Evolutionary conservation across 92 coral and sea anemone species (phyloP).

Genomic region (Actinostola sp.): DNA sequence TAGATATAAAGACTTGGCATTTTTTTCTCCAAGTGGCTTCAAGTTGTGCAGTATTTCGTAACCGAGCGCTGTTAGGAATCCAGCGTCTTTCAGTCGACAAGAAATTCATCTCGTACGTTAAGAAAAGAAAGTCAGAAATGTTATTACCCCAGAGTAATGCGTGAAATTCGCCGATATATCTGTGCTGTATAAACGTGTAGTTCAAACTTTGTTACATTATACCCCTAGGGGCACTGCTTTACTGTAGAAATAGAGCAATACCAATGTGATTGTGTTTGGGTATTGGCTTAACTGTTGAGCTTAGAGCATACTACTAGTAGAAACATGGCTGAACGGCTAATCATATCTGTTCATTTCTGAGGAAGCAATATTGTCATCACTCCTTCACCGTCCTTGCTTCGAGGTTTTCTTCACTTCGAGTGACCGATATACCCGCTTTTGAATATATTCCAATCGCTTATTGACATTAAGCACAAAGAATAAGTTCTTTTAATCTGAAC

Average conservation of each 20-base stretch:
- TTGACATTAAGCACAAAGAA: not conserved
- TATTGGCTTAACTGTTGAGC: constrained; percentile 5
- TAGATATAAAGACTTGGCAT: not conserved
- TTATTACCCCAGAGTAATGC: no score
- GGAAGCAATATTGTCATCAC: not conserved
- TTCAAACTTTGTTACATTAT: no score
- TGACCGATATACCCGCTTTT: constrained; percentile 16
- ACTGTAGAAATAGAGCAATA: no score
- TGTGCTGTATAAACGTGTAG: no score
- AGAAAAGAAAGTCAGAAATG: no score
- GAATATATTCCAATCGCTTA: not conserved
- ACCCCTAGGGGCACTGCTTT: no score
- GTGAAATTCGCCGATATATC: no score
- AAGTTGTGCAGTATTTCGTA: no score
- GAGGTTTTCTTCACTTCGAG: not conserved
- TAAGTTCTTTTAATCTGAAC: not conserved
- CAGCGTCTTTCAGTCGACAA: not conserved
- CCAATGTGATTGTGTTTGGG: not conserved
- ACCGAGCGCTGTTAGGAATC: not conserved
- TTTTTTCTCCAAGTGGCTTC: no score
- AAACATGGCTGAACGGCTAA: no score
- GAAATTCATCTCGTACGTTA: no score
- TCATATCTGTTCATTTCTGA: not conserved
- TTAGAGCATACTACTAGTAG: not conserved
- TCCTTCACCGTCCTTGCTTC: not conserved